Base-by-base conservation (phyloP, 2,888 invertebrate genomes). In the Parthenolecanium corni region DNA sequence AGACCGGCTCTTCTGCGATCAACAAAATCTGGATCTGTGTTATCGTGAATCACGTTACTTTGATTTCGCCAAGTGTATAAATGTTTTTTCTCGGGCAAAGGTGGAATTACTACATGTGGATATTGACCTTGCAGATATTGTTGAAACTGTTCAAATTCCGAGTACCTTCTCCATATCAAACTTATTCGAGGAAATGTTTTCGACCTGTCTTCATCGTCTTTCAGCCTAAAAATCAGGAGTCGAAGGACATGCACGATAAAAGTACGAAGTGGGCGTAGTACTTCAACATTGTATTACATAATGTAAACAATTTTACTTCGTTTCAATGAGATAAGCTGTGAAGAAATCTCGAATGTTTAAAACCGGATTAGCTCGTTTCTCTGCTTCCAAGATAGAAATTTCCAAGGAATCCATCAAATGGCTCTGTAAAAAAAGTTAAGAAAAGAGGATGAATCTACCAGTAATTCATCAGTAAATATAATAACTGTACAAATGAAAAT, bases 21-120 rank as follows among this genome's bases (percentile, higher is more conserved):
- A 36, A 89, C 82, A 72, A 89, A 89, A 71, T 87, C 88, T 0
- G 88, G 85, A 73, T 89, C 88, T 68, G 87, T 86, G 14, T 86
- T 85, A 71, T 89, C 89, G 1, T 64, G 62, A 38, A 52, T 64
- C 1, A 65, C 64, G 31, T 83, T 83, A 2, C 82, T 78, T 40
- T 80, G 76, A 72, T 87, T 87, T 67, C 85, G 82, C 87, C 89
- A 89, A 2, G 85, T 85, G 73, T 80, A 86, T 68, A 82, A 76
- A 66, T 81, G 80, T 77, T 77, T 77, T 72, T 90, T 90, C 69
- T 89, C 89, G 2, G 89, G 89, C 62, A 90, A 73, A 1, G 89
- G 86, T 21, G 89, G 89, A 69, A 89, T 78, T 14, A 89, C 83
- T 54, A 86, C 78, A 71, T 84, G 84, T n/a, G 88, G 86, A 74